Base-by-base conservation (phyloP, 2,113 vertebrate species). In the Theristicus caerulescens region DNA sequence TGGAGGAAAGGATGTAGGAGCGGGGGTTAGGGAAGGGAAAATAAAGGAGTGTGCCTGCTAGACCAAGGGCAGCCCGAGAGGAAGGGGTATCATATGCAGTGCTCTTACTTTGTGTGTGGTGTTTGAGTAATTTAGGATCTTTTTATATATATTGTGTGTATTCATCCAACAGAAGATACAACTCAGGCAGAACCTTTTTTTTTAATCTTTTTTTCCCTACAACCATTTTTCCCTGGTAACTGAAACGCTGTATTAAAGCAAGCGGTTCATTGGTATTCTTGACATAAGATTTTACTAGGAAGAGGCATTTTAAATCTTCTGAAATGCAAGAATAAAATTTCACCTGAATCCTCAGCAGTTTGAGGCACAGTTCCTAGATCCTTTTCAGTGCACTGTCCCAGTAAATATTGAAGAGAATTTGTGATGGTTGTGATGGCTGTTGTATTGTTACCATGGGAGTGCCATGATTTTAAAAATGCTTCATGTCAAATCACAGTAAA, bases 221-320 rank as follows among this genome's bases (percentile, higher is more conserved):
- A 55, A 3, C 21, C 1, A 0, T 44, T 18, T 49, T 76, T 62
- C n/a, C 38, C 12, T 2, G 0, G 16, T 57, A 77, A 16, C n/a
- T 61, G 76, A 31, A 46, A 24, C 70, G 24, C 59, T 73, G 9
- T 61, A 11, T 58, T 76, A 38, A 57, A 71, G 54, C 78, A 42
- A 18, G 21, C 1, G 0, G 5, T 47, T 3, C 5, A 3, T 25
- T 29, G 10, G 13, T 82, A 8, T 62, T 70, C 19, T 52, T 85
- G 40, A 22, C 7, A 0, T 15, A 21, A 70, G 55, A 16, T 78
- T 81, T 69, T 61, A 66, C 5, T 42, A 7, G 46, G 5, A 82
- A 47, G n/a, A 27, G 9, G 11, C 8, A 4, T 51, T 79, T 82
- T n/a, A 47, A 52, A 20, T 72, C 46, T 65, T 46, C 11, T n/a